phyloP scores from a whole-genome alignment of 92 coral and sea anemone species.

The Plumapathes pennacea region DNA sequence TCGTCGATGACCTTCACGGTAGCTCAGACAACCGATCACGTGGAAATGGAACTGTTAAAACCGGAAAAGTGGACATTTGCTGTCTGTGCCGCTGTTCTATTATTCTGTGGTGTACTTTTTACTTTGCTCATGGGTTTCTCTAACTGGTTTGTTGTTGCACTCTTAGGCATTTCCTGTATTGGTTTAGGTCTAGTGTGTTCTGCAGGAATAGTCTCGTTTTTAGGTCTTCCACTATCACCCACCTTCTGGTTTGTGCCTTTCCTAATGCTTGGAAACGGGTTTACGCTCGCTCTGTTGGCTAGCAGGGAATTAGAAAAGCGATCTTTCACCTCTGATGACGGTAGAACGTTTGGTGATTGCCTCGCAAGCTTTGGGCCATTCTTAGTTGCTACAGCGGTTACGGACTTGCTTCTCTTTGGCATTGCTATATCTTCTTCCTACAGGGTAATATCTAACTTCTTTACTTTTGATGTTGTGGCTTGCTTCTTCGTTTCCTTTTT shows the following conservation, averaged over 20 bases:
- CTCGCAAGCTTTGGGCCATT: conserved; percentile 24
- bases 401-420: conserved; percentile 17
- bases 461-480: conserved; percentile 15
- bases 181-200: conserved; percentile 6
- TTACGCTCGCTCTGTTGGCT: conserved; percentile 8
- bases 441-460: conserved; percentile 13
- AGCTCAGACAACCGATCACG: neutral
- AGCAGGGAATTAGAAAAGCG: conserved; percentile 24
- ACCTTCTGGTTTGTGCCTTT: conserved; percentile 10
- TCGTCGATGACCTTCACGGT: conserved; percentile 2
- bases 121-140: neutral
- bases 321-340: neutral
- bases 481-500: too few relatives aligned
- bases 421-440: conserved; percentile 12
- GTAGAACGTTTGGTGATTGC: conserved; percentile 19
- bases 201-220: conserved; percentile 8
- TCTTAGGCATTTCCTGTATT: conserved; percentile 9
- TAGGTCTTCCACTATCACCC: conserved; percentile 29
- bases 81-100: conserved; percentile 4
- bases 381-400: conserved; percentile 25
- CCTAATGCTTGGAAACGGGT: conserved; percentile 24
- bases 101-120: conserved; percentile 6
- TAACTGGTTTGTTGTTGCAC: conserved; percentile 3
- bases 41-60: conserved; percentile 5
- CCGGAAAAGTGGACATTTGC: conserved; percentile 10